phyloP scores from a whole-genome alignment of 2,888 invertebrate genomes.

The Phaedon cochleariae region DNA sequence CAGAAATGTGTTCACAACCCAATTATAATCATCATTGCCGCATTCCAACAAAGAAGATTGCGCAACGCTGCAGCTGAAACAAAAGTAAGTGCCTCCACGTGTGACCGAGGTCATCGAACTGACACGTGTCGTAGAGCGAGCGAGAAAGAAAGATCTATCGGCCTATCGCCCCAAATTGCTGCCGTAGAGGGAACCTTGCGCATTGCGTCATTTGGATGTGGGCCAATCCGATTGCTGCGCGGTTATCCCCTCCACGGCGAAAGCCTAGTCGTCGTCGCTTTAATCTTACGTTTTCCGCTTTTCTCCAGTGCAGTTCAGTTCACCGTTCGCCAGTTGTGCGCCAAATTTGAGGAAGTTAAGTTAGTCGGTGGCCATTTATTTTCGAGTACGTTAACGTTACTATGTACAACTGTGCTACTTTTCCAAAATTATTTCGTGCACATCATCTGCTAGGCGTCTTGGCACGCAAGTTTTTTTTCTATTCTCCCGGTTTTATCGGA shows the following conservation, averaged over 20 bases:
- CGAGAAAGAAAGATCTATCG: too few species aligned
- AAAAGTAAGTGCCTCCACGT: conserved; percentile 49
- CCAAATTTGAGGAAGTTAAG: conserved; percentile 55
- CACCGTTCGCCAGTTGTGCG: conserved; percentile 61
- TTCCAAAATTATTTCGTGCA: not conserved
- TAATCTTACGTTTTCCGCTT: conserved; percentile 47
- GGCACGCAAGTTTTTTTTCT: not conserved
- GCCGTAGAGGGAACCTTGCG: conserved; percentile 46
- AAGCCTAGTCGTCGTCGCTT: conserved; percentile 45
- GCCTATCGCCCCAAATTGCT: conserved; percentile 30
- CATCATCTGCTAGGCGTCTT: not conserved
- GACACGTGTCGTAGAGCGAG: conserved; percentile 53
- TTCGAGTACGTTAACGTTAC: not conserved
- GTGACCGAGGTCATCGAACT: conserved; percentile 53
- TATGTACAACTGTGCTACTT: not conserved
- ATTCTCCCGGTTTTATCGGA: not conserved
- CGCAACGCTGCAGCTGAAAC: conserved; percentile 51
- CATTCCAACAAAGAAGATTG: conserved; percentile 48
- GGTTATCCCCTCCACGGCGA: conserved; percentile 36
- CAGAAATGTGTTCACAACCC: not conserved
- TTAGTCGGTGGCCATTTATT: conserved; percentile 52
- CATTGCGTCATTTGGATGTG: conserved; percentile 52
- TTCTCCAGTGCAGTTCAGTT: conserved; percentile 60
- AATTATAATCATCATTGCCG: conserved; percentile 31
- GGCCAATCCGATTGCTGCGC: conserved; percentile 48